Conservation (phyloP, 2,888 invertebrate species). For the Leptopterna dolabrata region DNA sequence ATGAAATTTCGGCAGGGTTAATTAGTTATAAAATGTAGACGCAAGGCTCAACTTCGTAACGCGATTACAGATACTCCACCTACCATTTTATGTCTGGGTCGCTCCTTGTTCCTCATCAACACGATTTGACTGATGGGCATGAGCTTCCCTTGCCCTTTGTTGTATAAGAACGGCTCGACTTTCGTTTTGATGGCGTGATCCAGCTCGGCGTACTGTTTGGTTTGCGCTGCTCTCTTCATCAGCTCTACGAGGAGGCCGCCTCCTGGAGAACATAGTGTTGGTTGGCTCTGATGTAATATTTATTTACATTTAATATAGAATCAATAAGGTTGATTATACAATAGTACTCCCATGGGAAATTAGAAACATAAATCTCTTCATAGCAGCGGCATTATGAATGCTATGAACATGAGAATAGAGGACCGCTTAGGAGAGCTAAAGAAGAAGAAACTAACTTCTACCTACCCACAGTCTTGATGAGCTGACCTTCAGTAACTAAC, state of each 20-base stretch:
- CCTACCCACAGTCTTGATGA: too few relatives aligned
- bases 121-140: slow-evolving; percentile 92
- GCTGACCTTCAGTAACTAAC: too few relatives aligned
- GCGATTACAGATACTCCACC: neutral
- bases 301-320: neutral
- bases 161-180: slow-evolving; percentile 92
- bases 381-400: too few relatives aligned
- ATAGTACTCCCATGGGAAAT: too few relatives aligned
- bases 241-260: slow-evolving; percentile 93
- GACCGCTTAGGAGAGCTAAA: too few relatives aligned
- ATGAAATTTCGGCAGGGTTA: neutral
- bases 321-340: neutral
- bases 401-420: too few relatives aligned
- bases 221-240: slow-evolving; percentile 91
- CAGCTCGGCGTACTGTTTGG: slow-evolving; percentile 90
- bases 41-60: neutral
- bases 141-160: slow-evolving; percentile 90
- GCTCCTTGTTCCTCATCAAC: slow-evolving; percentile 85
- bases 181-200: slow-evolving; percentile 93
- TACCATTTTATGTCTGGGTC: slow-evolving; percentile 83
- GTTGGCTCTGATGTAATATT: neutral
- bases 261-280: slow-evolving; percentile 69
- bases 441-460: too few relatives aligned
- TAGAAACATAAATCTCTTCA: too few relatives aligned
- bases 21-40: neutral